phyloP scores from a whole-genome alignment of 2,797 vertebrate genomes.

The Gastrophryne carolinensis region DNA sequence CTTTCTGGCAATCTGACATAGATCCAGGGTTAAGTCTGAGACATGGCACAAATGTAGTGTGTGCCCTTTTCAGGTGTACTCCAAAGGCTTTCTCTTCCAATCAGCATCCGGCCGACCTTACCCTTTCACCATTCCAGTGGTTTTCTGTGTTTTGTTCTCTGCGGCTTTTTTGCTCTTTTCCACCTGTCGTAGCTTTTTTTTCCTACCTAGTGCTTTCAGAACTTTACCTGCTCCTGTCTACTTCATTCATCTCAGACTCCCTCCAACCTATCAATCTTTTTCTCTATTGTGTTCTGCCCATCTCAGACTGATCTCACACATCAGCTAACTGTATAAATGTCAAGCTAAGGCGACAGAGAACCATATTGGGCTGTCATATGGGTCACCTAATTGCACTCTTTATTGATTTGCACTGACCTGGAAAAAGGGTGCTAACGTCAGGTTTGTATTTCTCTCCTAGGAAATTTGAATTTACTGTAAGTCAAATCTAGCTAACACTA shows the following conservation, averaged over 20 bases:
- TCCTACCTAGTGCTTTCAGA: neutral
- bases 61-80: conserved; percentile 13
- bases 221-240: neutral
- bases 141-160: conserved; percentile 25
- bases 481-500: no score
- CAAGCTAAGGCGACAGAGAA: conserved; percentile 1
- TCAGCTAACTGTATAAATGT: conserved; percentile 30
- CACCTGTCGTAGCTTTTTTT: conserved; percentile 34
- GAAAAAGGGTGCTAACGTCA: no score
- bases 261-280: conserved; percentile 7
- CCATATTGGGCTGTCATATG: no score
- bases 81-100: conserved; percentile 6
- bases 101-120: conserved; percentile 17
- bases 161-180: conserved; percentile 40
- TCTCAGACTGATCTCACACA: neutral
- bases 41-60: neutral
- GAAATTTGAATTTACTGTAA: no score
- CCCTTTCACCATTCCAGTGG: neutral
- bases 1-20: neutral
- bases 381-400: no score
- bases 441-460: no score
- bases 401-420: no score
- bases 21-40: conserved; percentile 16
- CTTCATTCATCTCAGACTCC: no score
- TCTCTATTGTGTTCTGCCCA: neutral